Conservation (phyloP, 1,140 invertebrate genomes). For the Bombus sibiricus region DNA sequence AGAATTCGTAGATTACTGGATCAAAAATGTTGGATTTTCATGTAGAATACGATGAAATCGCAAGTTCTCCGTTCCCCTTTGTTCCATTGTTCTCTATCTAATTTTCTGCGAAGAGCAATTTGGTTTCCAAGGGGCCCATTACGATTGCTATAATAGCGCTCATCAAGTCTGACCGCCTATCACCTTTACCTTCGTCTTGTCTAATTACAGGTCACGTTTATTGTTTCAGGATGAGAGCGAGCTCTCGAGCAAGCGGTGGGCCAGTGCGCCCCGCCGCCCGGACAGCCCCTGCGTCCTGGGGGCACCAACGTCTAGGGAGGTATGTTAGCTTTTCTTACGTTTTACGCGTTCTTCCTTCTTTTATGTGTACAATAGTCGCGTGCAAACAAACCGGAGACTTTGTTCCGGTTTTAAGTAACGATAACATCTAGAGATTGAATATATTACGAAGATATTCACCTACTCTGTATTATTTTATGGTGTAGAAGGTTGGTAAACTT, state of each 20-base stretch:
- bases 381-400: neutral
- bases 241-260: slow-evolving; percentile 84
- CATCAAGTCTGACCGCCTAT: slow-evolving; percentile 64
- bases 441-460: neutral
- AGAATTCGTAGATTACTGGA: neutral
- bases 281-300: slow-evolving; percentile 82
- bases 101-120: slow-evolving; percentile 66
- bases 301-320: slow-evolving; percentile 82
- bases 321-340: slow-evolving; percentile 57
- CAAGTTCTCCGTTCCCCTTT: neutral
- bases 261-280: slow-evolving; percentile 82
- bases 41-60: neutral
- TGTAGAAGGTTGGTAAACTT: too few relatives aligned
- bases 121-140: slow-evolving; percentile 60
- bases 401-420: neutral
- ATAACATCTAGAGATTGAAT: neutral
- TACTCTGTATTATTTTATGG: too few relatives aligned
- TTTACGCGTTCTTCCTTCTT: neutral
- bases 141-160: slow-evolving; percentile 69
- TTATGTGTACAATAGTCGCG: neutral
- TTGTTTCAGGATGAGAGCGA: slow-evolving; percentile 83
- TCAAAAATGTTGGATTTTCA: neutral
- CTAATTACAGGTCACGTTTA: slow-evolving; percentile 71
- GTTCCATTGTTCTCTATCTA: slow-evolving; percentile 32
- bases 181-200: slow-evolving; percentile 70